Evolutionary conservation across 2,797 vertebrate species (phyloP), one percentile per base, ranked within the genome.

Genomic region (Sebastiscus tertius): DNA sequence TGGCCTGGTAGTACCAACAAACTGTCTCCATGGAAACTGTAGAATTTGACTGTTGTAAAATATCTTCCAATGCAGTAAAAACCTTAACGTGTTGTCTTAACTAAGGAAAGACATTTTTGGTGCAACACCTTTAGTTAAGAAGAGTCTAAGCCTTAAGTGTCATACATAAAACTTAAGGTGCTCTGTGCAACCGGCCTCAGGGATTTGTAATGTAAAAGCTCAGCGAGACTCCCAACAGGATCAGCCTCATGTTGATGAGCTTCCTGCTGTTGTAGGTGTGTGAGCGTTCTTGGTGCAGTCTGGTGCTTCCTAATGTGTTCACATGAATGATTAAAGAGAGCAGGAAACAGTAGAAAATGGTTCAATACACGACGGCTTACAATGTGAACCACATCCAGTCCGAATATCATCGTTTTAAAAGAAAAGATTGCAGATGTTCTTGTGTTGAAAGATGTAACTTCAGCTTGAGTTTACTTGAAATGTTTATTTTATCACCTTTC

Each of bases 301-400:
- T 81, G 84, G 68, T 67, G 84, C 80, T 70, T 74, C 70, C 67
- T 87, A 84, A 89, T 87, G 84, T 80, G 72, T 85, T 82, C 84
- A 72, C 86, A 86, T 90, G 52, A 90, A 90, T 85, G 81, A 89
- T 89, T 88, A 72, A 88, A 91, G 82, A 83, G 70, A 73, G 66
- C 60, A 26, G 69, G 65, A 80, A 77, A 66, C 78, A 55, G 77
- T 61, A 46, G 75, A 22, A 80, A 81, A 86, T 39, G 70, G 71
- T 33, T 83, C 74, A 29, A 24, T 62, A 70, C 18, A n/a, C 49
- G 56, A 74, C 60, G 61, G 59, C 34, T 31, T 18, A 11, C 34
- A 55, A 71, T 24, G 62, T 61, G 60, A 54, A 62, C 49, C 62
- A 73, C 49, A 61, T 69, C 39, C 56, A 31, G 9, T 31, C 27